Percentiles rank a stretch among this genome's conserved stretches.
phyloP scores from a whole-genome alignment of 2,888 invertebrate species.

The Pyralis farinalis region DNA sequence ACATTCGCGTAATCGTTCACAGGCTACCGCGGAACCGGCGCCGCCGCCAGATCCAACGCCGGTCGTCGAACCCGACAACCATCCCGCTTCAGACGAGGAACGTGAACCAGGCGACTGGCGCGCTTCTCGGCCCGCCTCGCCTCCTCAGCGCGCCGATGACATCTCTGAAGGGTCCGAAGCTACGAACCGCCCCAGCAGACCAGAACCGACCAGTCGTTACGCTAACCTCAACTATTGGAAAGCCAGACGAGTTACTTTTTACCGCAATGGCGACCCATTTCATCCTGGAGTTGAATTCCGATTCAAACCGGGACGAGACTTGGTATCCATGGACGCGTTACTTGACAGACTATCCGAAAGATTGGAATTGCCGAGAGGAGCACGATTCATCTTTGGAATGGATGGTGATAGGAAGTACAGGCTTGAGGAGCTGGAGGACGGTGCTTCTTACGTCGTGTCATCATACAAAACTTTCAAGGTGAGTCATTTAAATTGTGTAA shows the following conservation, averaged over 20 bases:
- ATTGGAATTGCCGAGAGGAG: conserved; percentile 93
- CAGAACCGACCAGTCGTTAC: conserved; percentile 83
- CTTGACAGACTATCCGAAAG: conserved; percentile 93
- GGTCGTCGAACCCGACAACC: conserved; percentile 56
- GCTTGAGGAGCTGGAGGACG: conserved; percentile 93
- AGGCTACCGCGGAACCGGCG: conserved; percentile 65
- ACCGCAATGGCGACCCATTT: conserved; percentile 96
- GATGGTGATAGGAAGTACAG: conserved; percentile 93
- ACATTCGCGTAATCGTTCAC: conserved; percentile 61
- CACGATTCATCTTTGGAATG: conserved; percentile 95
- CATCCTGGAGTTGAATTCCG: conserved; percentile 93
- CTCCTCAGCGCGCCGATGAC: conserved; percentile 67
- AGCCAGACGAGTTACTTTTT: conserved; percentile 92
- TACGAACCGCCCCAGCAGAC: conserved; percentile 81
- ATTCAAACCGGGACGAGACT: conserved; percentile 93
- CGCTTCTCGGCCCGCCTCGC: conserved; percentile 61
- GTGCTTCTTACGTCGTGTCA: conserved; percentile 96
- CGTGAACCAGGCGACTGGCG: conserved; percentile 78
- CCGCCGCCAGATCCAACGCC: conserved; percentile 65
- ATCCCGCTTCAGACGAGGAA: conserved; percentile 73
- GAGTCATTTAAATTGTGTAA: conserved; percentile 20
- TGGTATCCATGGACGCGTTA: conserved; percentile 91
- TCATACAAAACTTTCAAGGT: conserved; percentile 96
- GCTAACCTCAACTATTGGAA: conserved; percentile 93
- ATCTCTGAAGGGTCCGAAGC: conserved; percentile 69